A percentile compares a stretch with the other conserved stretches of the same genome.
These are phyloP conservation scores for Drosophila mettleri DNA, from an alignment of 2,888 invertebrate species.

Conservation along the genomic window DNA sequence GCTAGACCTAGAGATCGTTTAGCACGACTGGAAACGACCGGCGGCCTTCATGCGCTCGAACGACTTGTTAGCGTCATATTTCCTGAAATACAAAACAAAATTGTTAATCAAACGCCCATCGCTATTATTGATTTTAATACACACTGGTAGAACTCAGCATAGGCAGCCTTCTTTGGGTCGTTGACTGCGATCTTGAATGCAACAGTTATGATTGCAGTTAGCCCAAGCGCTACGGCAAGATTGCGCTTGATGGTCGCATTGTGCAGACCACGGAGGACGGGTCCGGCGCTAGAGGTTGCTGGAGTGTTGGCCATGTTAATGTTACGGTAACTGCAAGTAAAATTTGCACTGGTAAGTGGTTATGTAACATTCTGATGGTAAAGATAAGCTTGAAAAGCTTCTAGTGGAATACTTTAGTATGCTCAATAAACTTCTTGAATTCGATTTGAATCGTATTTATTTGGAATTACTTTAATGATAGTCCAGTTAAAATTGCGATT, in stretches of 20 bases:
- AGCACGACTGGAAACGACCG: conserved; percentile 85
- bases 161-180: conserved; percentile 87
- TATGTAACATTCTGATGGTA: conserved; percentile 64
- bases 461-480: background rate
- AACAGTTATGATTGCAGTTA: conserved; percentile 84
- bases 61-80: conserved; percentile 84
- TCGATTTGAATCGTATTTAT: background rate
- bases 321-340: conserved; percentile 27
- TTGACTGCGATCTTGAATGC: conserved; percentile 86
- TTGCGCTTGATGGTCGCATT: conserved; percentile 87
- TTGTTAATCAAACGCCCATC: background rate
- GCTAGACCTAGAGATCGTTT: conserved; percentile 35
- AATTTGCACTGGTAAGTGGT: conserved; percentile 42
- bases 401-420: background rate
- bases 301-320: conserved; percentile 79
- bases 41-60: conserved; percentile 85
- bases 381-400: background rate
- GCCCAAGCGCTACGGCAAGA: conserved; percentile 85
- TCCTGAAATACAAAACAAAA: conserved; percentile 67
- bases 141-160: conserved; percentile 92
- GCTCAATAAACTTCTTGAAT: background rate
- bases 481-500: background rate
- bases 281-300: conserved; percentile 86
- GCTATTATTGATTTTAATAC: conserved; percentile 43
- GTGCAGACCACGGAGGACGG: conserved; percentile 90